Evolutionary conservation across 1,140 invertebrate genomes (phyloP).

Genomic region (Camponotus vicinus): DNA sequence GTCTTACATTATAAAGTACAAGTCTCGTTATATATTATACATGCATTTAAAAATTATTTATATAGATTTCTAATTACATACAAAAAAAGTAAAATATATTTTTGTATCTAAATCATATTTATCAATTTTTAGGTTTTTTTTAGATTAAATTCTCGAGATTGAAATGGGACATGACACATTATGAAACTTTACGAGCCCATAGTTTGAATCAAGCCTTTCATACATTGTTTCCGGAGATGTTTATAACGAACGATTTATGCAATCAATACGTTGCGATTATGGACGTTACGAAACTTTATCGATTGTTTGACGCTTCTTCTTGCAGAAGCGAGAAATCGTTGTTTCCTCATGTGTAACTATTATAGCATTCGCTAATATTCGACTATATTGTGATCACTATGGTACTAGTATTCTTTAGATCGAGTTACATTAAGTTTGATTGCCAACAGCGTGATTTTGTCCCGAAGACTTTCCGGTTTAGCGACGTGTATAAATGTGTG

Average conservation of each 20-base stretch:
- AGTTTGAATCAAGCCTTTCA: conserved; percentile 59
- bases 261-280: conserved; percentile 26
- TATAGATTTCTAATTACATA: not conserved
- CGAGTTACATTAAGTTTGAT: conserved; percentile 24
- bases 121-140: not conserved
- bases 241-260: conserved; percentile 11
- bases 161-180: not conserved
- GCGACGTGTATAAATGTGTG: too few species aligned
- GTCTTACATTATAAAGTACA: not conserved
- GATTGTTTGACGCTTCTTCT: conserved; percentile 24
- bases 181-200: conserved; percentile 20
- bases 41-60: not conserved
- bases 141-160: not conserved
- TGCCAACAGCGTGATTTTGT: conserved; percentile 25
- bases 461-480: not conserved
- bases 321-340: conserved; percentile 32
- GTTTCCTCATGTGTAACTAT: conserved; percentile 44
- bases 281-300: conserved; percentile 28
- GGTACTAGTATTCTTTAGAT: conserved; percentile 18
- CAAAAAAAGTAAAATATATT: too few species aligned
- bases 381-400: conserved; percentile 5
- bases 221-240: conserved; percentile 42
- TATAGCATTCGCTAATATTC: conserved; percentile 23
- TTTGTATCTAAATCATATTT: not conserved
- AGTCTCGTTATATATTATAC: not conserved